Evolutionary conservation across 1,140 invertebrate genomes (phyloP), one percentile per base, ranked within the genome.

Genomic region (Lethrus apterus): DNA sequence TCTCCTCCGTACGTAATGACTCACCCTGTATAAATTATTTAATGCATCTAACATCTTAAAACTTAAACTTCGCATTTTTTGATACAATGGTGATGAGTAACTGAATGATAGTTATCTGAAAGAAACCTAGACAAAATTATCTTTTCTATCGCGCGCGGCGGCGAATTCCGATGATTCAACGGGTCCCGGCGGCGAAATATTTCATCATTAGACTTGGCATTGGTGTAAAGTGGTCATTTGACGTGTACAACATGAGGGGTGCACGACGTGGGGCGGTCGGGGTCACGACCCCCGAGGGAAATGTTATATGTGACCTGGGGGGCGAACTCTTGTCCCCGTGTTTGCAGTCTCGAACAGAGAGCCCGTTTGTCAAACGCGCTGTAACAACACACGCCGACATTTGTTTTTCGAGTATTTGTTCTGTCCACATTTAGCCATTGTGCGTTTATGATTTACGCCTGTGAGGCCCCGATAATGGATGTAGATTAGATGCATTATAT

Each of bases 201-300:
- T 67, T 69, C 64, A 69, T 67, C 65, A 66, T 69, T 69, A 69
- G 52, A 30, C 40, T 47, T 48, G 49, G 57, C 64, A 65, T 62
- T 57, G 57, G 56, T 66, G 60, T 65, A 67, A 68, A 67, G 64
- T 66, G 66, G 66, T 66, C 64, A 69, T 69, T 66, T 66, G 63
- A 65, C 60, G 59, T 64, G 59, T 64, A 63, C 54, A 59, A 59
- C 56, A 60, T 44, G 47, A 48, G 29, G 21, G 50, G 44, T 38
- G 19, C 18, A 24, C 36, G 46, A 32, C 23, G 35, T 20, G 19
- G 23, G 46, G 35, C 35, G 21, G 8, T 3, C 30, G 41, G 36
- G 33, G 40, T 31, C 51, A 53, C 35, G 40, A 31, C 48, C 52
- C 56, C 51, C 46, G 23, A 17, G 50, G 51, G 49, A 50, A 48